Evolutionary conservation across 2,113 vertebrate genomes (phyloP), one percentile per base, ranked within the genome.

Genomic region (Centrocercus urophasianus): DNA sequence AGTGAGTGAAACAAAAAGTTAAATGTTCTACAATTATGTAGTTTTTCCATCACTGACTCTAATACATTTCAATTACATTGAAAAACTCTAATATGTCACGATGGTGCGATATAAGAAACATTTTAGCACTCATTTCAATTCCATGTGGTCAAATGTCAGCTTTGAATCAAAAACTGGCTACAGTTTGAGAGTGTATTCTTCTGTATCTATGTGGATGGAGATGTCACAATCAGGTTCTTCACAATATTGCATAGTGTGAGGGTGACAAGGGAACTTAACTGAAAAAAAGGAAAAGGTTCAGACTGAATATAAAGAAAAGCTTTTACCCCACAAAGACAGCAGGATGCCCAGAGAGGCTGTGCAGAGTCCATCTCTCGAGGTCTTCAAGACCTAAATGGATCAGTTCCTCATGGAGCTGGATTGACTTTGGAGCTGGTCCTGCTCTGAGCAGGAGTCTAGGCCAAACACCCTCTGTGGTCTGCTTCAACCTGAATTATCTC

Each of bases 401-500:
- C 15, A 70, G 66, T 13, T 11, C 22, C 22, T 71, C 36, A 81
- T 7, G 36, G 42, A 21, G 45, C 11, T 77, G 18, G 36, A 6
- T 13, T 66, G 60, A 40, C 4, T 10, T 54, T n/a, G 80, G 8
- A 80, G 7, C 6, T 82, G 45, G 63, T 25, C 18, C 25, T 38
- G 6, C 30, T n/a, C 56, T 59, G 30, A n/a, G 32, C 56, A 59
- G 7, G 17, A 71, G 25, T 13, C 11, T 78, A 18, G 38, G 27
- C 4, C 21, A 43, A 12, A 57, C 11, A 70, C 0, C 0, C 2
- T 0, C 11, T 59, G 2, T 28, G 10, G 10, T 69, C 3, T 15
- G 10, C 47, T 61, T 67, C 36, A 42, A 47, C 14, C 42, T 79
- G 36, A 59, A 47, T 48, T 57, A 81, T 45, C 50, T 28, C 28